These are phyloP conservation scores for Lasioglossum figueresi DNA, from an alignment of 2,888 invertebrate genomes.

Conservation along the genomic window DNA sequence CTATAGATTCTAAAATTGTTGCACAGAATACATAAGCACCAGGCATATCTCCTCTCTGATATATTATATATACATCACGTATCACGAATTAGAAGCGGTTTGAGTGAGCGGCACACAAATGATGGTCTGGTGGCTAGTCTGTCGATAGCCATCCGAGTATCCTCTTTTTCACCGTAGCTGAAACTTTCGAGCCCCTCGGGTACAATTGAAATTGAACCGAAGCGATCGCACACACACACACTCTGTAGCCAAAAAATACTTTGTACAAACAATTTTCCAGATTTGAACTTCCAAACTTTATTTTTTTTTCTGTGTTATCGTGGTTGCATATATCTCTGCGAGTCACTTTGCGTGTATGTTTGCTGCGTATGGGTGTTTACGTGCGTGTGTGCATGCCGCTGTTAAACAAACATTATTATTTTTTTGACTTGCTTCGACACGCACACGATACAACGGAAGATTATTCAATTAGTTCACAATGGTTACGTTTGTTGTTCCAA, in stretches of 20 bases:
- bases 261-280: neutral
- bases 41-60: constrained; percentile 24
- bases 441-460: constrained; percentile 45
- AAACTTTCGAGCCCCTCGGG: neutral
- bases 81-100: constrained; percentile 22
- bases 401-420: constrained; percentile 28
- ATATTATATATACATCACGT: constrained; percentile 17
- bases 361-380: neutral
- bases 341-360: neutral
- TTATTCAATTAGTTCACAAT: constrained; percentile 42
- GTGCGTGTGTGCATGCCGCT: constrained; percentile 52
- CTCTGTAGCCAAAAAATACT: neutral
- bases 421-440: constrained; percentile 30
- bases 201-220: neutral
- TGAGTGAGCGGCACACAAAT: constrained; percentile 1
- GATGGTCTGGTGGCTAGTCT: constrained; percentile 8
- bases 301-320: neutral
- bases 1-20: constrained; percentile 65
- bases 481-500: constrained; percentile 77
- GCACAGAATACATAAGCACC: constrained; percentile 63
- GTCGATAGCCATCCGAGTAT: constrained; percentile 9
- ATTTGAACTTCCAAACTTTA: neutral
- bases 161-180: neutral
- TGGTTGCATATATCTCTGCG: neutral
- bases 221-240: neutral